Base-by-base conservation (phyloP, 2,797 vertebrate species). In the Limosa lapponica region DNA sequence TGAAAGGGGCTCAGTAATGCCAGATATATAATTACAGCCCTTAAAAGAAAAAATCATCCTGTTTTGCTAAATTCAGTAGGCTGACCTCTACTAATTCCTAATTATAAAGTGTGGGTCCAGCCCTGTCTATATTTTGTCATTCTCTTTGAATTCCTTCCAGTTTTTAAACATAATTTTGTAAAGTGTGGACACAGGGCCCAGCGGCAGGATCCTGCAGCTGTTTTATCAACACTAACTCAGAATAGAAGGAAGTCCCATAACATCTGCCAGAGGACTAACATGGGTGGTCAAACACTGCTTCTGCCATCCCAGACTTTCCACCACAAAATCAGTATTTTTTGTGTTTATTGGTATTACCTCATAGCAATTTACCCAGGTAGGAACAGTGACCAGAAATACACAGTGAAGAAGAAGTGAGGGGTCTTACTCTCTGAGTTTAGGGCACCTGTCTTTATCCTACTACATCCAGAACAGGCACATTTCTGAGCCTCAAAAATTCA, bases 91-190 rank as follows among this genome's bases (percentile, higher is more conserved):
- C 36, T 55, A 28, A 83, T 81, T 52, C 61, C 13, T 91, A 67
- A 87, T 51, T 89, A 65, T 54, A 92, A 80, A 80, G 41, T 5
- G 1, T 17, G 12, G 3, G 19, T 71, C 19, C 67, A 85, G 52
- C 34, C 57, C 30, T 69, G 30, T 18, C 87, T 69, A 16, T 72
- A 69, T 85, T 95, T 87, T 87, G 34, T 54, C 52, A 66, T 67
- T 85, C 27, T 64, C 64, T 94, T 71, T 89, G 34, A 87, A 92
- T 82, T 91, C 57, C 22, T 85, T 95, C 49, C 57, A 78, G 17
- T 36, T 92, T 80, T 94, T 65, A 65, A 82, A 91, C 14, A 70
- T 37, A 36, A 37, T 91, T 92, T 82, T n/a, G 8, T 54, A 0
- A 82, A 83, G 46, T 69, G 36, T 61, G 30, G 72, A 74, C 57